These are phyloP conservation scores for Phylloscopus trochilus DNA, from an alignment of 2,113 vertebrate genomes.

Conservation along the genomic window DNA sequence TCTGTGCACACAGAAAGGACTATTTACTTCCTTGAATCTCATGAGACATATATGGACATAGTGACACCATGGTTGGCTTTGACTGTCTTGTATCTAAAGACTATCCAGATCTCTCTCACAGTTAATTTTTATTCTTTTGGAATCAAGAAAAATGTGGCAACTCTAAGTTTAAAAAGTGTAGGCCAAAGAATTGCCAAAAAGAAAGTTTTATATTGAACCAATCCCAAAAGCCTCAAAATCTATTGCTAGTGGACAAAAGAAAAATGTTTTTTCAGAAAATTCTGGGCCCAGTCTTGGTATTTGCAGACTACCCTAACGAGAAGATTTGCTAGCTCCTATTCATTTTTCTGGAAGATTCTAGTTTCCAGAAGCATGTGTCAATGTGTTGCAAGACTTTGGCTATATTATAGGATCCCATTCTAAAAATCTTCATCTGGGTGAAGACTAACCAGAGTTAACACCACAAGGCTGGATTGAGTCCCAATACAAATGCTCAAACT, in stretches of 20 bases:
- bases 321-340: not conserved
- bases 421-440: not conserved
- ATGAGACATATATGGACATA: not conserved
- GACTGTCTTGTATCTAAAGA: not conserved
- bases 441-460: not conserved
- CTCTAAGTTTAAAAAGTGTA: not conserved
- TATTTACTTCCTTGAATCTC: not conserved
- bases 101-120: not conserved
- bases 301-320: not conserved
- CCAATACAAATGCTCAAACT: not conserved
- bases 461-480: not conserved
- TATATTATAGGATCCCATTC: not conserved
- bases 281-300: not conserved
- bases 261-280: not conserved
- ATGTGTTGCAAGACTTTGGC: not conserved
- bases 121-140: not conserved
- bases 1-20: not conserved
- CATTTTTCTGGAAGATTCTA: not conserved
- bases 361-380: not conserved
- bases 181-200: not conserved
- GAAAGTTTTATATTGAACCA: not conserved
- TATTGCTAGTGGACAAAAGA: not conserved
- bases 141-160: not conserved
- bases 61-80: not conserved
- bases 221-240: not conserved